phyloP scores from a whole-genome alignment of 2,113 vertebrate species.

The Lates calcarifer region DNA sequence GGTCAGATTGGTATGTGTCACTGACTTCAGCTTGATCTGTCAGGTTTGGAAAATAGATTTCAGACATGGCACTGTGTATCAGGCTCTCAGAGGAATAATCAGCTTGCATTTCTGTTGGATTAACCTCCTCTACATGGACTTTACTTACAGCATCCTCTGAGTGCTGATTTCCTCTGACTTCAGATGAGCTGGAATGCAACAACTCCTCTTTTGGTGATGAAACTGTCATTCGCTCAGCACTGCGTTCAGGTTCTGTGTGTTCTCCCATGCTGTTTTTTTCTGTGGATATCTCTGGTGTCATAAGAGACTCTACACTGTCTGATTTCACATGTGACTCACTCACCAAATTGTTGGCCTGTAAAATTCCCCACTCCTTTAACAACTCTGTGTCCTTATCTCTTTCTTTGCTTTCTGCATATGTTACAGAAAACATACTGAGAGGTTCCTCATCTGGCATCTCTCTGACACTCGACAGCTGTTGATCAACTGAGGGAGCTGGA shows the following conservation, averaged over 20 bases:
- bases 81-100: background rate
- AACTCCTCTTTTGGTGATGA: conserved; percentile 10
- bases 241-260: background rate
- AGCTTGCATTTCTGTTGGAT: background rate
- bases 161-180: background rate
- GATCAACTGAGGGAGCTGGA: background rate
- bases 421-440: background rate
- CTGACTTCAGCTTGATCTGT: background rate
- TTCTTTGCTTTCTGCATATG: background rate
- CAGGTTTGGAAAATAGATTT: background rate
- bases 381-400: background rate
- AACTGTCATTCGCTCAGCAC: background rate
- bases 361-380: background rate
- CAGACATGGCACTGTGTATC: no score
- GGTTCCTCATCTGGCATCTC: conserved; percentile 12
- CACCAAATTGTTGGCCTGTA: background rate
- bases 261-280: background rate
- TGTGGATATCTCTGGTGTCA: background rate
- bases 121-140: background rate
- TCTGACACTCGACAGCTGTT: background rate
- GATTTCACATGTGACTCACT: background rate
- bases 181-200: background rate
- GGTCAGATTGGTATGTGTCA: background rate
- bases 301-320: background rate
- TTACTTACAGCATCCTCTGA: background rate